Conservation (phyloP, 2,113 vertebrate species). For the Candoia aspera region DNA sequence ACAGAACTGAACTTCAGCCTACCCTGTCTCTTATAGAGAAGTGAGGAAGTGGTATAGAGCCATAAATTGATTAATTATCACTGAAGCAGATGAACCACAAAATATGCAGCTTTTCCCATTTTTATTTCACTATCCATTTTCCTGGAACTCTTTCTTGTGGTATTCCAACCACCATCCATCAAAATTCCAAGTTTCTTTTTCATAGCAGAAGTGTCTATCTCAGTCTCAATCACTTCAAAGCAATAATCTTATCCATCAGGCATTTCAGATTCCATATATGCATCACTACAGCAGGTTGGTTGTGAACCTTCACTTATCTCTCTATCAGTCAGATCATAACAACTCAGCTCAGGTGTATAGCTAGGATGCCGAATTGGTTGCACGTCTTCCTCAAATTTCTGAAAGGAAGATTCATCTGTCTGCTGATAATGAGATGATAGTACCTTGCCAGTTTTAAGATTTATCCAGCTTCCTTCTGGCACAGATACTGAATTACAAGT, state of each 20-base stretch:
- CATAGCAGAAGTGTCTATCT: not conserved
- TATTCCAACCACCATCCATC: not conserved
- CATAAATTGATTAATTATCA: not conserved
- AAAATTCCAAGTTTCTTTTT: not conserved
- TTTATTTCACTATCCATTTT: constrained; percentile 23
- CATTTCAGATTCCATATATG: not conserved
- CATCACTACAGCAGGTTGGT: not conserved
- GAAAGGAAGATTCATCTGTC: not conserved
- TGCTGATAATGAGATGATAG: not conserved
- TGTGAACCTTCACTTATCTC: not conserved
- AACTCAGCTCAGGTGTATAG: not conserved
- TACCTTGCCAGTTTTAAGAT: constrained; percentile 19
- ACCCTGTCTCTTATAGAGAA: not conserved
- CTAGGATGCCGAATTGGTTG: not conserved
- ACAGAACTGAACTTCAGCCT: not conserved
- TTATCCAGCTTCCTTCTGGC: constrained; percentile 12
- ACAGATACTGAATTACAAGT: not conserved
- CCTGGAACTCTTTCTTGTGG: not conserved
- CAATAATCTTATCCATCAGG: not conserved
- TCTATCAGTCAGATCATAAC: not conserved
- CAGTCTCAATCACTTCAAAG: not conserved
- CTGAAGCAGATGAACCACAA: constrained; percentile 27
- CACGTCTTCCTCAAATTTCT: not conserved
- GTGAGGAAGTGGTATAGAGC: not conserved
- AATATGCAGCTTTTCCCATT: constrained; percentile 15